A percentile compares a stretch with the other conserved stretches of the same genome.
phyloP scores from a whole-genome alignment of 2,797 vertebrate species.

The Lutjanus argentimaculatus region DNA sequence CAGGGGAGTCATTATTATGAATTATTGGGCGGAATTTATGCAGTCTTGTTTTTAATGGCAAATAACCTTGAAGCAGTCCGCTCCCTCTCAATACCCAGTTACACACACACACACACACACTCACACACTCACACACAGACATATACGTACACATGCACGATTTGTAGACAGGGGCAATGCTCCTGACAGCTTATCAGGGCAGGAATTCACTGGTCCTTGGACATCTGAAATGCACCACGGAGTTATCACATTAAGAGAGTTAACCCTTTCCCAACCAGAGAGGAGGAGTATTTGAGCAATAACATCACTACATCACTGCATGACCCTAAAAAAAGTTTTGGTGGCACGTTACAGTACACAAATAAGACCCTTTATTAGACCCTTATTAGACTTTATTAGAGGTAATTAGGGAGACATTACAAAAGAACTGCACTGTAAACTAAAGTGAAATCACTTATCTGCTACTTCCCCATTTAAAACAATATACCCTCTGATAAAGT shows the following conservation, averaged over 20 bases:
- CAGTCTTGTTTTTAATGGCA: constrained; percentile 75
- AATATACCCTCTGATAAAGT: too few species aligned
- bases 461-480: too few species aligned
- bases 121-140: constrained; percentile 40
- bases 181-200: constrained; percentile 80
- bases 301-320: not conserved
- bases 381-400: too few species aligned
- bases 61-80: constrained; percentile 79
- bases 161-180: constrained; percentile 60
- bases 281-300: not conserved
- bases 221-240: constrained; percentile 65
- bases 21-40: constrained; percentile 80
- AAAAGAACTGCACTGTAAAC: too few species aligned
- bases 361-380: too few species aligned
- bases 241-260: constrained; percentile 61
- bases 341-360: too few species aligned
- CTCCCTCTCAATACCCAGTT: constrained; percentile 40
- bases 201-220: constrained; percentile 84
- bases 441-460: too few species aligned
- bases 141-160: constrained; percentile 34
- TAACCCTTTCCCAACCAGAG: constrained; percentile 62
- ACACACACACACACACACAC: constrained; percentile 38
- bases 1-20: constrained; percentile 75
- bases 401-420: too few species aligned
- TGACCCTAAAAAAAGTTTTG: too few species aligned